These are phyloP conservation scores for Falcaria lacertinaria DNA, from an alignment of 2,888 invertebrate species.

Conservation along the genomic window DNA sequence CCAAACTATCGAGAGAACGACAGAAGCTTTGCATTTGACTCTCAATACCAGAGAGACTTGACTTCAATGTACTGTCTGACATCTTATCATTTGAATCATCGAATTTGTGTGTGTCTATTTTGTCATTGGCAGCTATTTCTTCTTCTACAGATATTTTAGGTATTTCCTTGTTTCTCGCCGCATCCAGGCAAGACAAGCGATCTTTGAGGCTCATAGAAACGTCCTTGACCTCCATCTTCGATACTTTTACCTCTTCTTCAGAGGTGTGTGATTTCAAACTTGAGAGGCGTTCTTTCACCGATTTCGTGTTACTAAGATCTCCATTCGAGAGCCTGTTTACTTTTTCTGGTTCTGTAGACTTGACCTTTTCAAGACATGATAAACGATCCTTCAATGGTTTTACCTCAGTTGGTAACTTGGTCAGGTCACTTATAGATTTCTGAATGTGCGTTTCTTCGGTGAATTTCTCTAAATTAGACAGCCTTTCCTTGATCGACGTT, in stretches of 20 bases:
- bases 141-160: constrained; percentile 67
- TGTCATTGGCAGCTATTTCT: constrained; percentile 43
- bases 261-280: constrained; percentile 67
- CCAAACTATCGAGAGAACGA: constrained; percentile 82
- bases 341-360: constrained; percentile 68
- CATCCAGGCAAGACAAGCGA: constrained; percentile 72
- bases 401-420: constrained; percentile 79
- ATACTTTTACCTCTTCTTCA: constrained; percentile 59
- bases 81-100: constrained; percentile 44
- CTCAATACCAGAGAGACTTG: constrained; percentile 66
- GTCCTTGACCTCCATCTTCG: constrained; percentile 66
- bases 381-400: constrained; percentile 82
- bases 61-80: constrained; percentile 54
- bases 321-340: constrained; percentile 66
- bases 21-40: constrained; percentile 81
- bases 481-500: constrained; percentile 85
- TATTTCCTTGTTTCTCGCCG: constrained; percentile 70
- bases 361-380: constrained; percentile 81
- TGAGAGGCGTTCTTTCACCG: constrained; percentile 71
- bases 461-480: constrained; percentile 84
- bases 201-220: constrained; percentile 77
- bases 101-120: constrained; percentile 40
- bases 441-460: constrained; percentile 75
- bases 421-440: constrained; percentile 67
- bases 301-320: constrained; percentile 60